These are phyloP conservation scores for Reticulitermes speratus DNA, from an alignment of 1,140 invertebrate genomes.

Conservation along the genomic window DNA sequence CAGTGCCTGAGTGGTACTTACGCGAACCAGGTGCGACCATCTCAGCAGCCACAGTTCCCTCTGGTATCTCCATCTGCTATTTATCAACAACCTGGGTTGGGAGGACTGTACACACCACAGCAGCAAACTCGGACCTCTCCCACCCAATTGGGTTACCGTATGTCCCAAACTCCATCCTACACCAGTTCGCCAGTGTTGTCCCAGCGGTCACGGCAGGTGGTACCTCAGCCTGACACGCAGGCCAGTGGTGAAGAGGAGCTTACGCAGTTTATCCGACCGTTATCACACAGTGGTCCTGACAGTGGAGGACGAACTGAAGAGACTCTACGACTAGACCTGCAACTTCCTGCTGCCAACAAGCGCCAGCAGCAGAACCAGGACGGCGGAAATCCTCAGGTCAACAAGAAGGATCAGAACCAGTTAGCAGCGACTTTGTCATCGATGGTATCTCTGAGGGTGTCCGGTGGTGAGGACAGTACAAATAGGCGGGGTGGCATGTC, in stretches of 20 bases:
- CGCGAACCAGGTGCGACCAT: constrained; percentile 39
- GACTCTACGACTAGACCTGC: background rate
- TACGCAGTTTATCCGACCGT: constrained; percentile 62
- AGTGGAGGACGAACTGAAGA: background rate
- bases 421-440: constrained; percentile 36
- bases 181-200: constrained; percentile 30
- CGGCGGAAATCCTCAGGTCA: constrained; percentile 40
- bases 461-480: constrained; percentile 40
- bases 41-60: constrained; percentile 44
- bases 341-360: constrained; percentile 37
- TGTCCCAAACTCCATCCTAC: constrained; percentile 34
- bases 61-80: constrained; percentile 39
- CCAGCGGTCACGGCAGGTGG: background rate
- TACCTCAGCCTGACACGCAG: background rate
- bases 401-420: constrained; percentile 37
- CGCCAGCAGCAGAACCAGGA: constrained; percentile 44
- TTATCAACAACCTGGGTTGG: constrained; percentile 28
- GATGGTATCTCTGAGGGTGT: constrained; percentile 50
- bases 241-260: constrained; percentile 42
- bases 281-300: constrained; percentile 48
- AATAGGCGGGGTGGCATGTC: constrained; percentile 23
- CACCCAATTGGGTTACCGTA: constrained; percentile 24
- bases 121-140: constrained; percentile 15
- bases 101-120: background rate
- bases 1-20: constrained; percentile 51